A percentile compares a stretch with the other conserved stretches of the same genome.
These are phyloP conservation scores for Sebastes taczanowskii DNA, from an alignment of 2,797 vertebrate species.

Conservation along the genomic window DNA sequence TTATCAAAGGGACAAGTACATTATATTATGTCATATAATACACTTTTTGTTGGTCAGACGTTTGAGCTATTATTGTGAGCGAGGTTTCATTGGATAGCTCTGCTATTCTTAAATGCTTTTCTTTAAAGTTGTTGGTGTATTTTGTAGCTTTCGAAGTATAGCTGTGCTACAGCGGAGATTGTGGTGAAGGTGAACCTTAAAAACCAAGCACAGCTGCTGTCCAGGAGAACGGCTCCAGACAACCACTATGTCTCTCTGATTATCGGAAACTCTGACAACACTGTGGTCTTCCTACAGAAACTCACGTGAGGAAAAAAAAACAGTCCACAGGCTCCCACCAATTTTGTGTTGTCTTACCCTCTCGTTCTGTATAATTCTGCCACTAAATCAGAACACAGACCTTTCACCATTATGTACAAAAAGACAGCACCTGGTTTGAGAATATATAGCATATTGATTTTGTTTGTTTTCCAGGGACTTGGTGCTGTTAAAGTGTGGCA, in stretches of 20 bases:
- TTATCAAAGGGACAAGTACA: background rate
- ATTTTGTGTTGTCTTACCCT: background rate
- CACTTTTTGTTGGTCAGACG: background rate
- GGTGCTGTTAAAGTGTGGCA: conserved; percentile 87
- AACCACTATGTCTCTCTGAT: conserved; percentile 88
- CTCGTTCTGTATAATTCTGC: background rate
- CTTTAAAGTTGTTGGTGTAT: conserved; percentile 8
- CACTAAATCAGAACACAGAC: background rate
- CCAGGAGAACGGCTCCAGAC: conserved; percentile 89
- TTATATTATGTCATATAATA: background rate
- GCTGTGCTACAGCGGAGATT: conserved; percentile 85
- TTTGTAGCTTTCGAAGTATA: conserved; percentile 89
- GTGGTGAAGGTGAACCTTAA: conserved; percentile 87
- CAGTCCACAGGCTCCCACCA: background rate
- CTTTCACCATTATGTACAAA: background rate
- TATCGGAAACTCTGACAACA: conserved; percentile 93
- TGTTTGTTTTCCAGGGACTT: conserved; percentile 85
- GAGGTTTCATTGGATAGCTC: background rate
- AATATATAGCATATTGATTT: background rate
- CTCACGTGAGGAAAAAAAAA: conserved; percentile 83
- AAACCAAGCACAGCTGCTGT: conserved; percentile 88
- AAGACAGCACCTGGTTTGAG: background rate
- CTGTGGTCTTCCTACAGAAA: conserved; percentile 91
- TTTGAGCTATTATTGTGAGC: background rate
- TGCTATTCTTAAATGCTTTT: background rate